Conservation (phyloP, 92 coral and sea anemone genomes). For the Epizoanthus rinbou region DNA sequence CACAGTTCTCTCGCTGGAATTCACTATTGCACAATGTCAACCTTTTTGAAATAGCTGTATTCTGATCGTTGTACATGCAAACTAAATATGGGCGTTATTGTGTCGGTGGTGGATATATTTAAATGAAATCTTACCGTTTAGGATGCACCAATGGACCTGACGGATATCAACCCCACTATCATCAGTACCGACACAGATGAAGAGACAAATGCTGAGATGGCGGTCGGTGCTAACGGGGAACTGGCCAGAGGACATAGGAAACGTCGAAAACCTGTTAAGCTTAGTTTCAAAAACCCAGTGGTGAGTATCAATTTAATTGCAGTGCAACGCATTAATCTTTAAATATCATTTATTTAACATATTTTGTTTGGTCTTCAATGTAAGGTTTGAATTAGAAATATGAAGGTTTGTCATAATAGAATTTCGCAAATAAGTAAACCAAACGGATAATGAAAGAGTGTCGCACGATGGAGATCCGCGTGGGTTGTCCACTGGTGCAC, state of each 20-base stretch:
- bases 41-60: too few species aligned
- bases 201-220: conserved; percentile 66
- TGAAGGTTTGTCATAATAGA: too few species aligned
- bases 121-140: background rate
- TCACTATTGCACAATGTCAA: too few species aligned
- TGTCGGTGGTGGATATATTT: background rate
- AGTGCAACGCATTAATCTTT: background rate
- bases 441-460: too few species aligned
- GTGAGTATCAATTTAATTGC: conserved; percentile 58
- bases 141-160: conserved; percentile 98
- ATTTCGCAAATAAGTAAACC: too few species aligned
- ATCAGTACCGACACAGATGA: conserved; percentile 91
- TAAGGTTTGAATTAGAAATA: too few species aligned
- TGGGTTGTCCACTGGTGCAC: background rate
- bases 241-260: conserved; percentile 43
- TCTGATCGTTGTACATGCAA: too few species aligned
- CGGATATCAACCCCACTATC: conserved; percentile 95
- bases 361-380: too few species aligned
- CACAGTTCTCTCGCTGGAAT: too few species aligned
- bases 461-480: too few species aligned
- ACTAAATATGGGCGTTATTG: background rate
- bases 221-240: conserved; percentile 28
- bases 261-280: conserved; percentile 61
- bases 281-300: conserved; percentile 96
- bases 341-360: too few species aligned